Evolutionary conservation across 2,113 vertebrate genomes (phyloP), one percentile per base, ranked within the genome.

Genomic region (Rafetus swinhoei): DNA sequence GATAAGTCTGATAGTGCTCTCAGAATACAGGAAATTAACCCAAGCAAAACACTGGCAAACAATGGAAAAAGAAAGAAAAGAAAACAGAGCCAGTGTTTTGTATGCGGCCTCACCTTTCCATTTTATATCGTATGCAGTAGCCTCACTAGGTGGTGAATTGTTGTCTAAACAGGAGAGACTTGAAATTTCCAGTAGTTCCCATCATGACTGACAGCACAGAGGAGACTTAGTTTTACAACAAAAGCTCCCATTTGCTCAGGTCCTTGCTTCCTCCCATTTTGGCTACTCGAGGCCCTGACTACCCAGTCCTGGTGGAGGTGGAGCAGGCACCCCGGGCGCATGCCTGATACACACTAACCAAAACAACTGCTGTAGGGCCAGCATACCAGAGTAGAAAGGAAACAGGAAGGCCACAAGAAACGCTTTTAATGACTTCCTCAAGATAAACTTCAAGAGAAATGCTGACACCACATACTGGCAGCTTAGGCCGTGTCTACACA

Each of bases 11-110:
- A 82, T 90, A 65, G 54, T 29, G 86, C 35, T 56, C 81, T 83
- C 60, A 81, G 69, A 89, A 89, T 60, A 83, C 83, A 81, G 81
- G 81, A 83, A 83, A 83, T 52, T 29, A 83, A 81, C 81, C 81
- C 87, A 89, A 81, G 81, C 81, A 89, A 89, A 83, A n/a, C 55
- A 16, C 77, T 89, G 81, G 69, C 87, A 89, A 83, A 60, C 29
- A 57, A 53, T 81, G n/a, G 25, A 55, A 77, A 45, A 62, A 29
- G 12, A 60, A 76, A 50, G 87, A 56, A 89, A 89, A 60, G 62
- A 89, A 89, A 81, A 89, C 55, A 52, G 39, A 25, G 45, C 57
- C 55, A 35, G 79, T 88, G 77, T 45, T 45, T 45, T 45, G 45
- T 45, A 45, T 50, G 54, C 22, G 32, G 45, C 13, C 56, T 56